Evolutionary conservation across 2,888 invertebrate species (phyloP).

Genomic region (Tholera decimalis): DNA sequence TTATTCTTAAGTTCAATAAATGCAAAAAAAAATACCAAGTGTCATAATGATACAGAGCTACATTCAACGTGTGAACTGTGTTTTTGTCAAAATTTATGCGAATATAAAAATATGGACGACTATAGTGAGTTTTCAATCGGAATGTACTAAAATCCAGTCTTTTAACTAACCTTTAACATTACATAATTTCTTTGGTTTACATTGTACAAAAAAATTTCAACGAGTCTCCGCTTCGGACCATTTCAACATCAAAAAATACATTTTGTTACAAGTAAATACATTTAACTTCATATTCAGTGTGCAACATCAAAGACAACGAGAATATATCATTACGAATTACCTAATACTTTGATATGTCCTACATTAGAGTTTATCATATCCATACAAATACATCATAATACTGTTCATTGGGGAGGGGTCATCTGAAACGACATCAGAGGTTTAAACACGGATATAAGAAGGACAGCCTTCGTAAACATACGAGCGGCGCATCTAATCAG

Average conservation of each 20-base stretch:
- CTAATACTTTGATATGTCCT: constrained; percentile 69
- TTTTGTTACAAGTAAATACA: constrained; percentile 65
- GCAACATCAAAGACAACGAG: constrained; percentile 66
- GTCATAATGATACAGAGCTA: constrained; percentile 61
- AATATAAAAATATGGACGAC: constrained; percentile 74
- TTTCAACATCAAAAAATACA: constrained; percentile 77
- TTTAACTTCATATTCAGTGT: constrained; percentile 65
- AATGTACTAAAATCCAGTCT: constrained; percentile 74
- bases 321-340: constrained; percentile 65
- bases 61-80: constrained; percentile 60
- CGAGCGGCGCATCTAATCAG: constrained; percentile 46
- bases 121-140: constrained; percentile 64
- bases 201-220: constrained; percentile 64
- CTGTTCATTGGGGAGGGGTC: constrained; percentile 59
- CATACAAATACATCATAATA: constrained; percentile 64
- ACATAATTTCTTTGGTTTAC: constrained; percentile 63
- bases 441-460: constrained; percentile 52
- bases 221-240: constrained; percentile 66
- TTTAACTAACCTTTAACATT: constrained; percentile 67
- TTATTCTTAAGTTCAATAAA: constrained; percentile 69
- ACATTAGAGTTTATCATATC: constrained; percentile 56
- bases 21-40: constrained; percentile 67
- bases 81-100: constrained; percentile 49
- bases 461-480: constrained; percentile 52
- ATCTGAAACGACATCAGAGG: constrained; percentile 62